Evolutionary conservation across 2,797 vertebrate species (phyloP).

Genomic region (Ateles fusciceps): DNA sequence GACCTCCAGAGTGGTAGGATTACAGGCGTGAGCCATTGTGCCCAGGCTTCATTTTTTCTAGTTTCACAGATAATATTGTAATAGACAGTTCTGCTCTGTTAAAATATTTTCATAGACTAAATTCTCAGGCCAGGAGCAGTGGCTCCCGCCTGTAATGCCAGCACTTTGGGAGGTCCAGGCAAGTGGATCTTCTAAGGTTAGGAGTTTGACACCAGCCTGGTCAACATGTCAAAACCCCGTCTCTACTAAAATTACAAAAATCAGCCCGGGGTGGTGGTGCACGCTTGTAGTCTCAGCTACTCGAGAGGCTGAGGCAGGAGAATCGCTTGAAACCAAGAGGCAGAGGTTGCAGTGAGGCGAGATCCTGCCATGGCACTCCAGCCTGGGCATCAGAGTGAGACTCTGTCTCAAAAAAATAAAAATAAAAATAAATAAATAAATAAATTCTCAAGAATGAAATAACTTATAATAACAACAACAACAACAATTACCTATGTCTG

Average conservation of each 20-base stretch:
- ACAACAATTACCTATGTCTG: neutral
- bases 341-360: fast-evolving
- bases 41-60: neutral
- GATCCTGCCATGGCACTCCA: neutral
- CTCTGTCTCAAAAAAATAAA: neutral
- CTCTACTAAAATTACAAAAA: too few species aligned
- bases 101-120: neutral
- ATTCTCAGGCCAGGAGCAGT: neutral
- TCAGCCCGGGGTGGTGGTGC: too few species aligned
- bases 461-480: neutral
- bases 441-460: neutral
- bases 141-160: too few species aligned
- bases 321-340: neutral
- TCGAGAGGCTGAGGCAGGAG: too few species aligned
- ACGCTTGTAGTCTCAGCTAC: too few species aligned
- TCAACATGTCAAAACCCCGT: too few species aligned
- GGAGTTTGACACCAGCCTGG: too few species aligned
- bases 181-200: too few species aligned
- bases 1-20: too few species aligned
- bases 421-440: neutral
- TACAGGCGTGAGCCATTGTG: too few species aligned
- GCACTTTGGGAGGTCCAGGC: too few species aligned
- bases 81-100: neutral
- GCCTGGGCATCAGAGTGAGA: neutral
- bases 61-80: neutral